Evolutionary conservation across 1,140 invertebrate species (phyloP).

Genomic region (Caerostris darwini): DNA sequence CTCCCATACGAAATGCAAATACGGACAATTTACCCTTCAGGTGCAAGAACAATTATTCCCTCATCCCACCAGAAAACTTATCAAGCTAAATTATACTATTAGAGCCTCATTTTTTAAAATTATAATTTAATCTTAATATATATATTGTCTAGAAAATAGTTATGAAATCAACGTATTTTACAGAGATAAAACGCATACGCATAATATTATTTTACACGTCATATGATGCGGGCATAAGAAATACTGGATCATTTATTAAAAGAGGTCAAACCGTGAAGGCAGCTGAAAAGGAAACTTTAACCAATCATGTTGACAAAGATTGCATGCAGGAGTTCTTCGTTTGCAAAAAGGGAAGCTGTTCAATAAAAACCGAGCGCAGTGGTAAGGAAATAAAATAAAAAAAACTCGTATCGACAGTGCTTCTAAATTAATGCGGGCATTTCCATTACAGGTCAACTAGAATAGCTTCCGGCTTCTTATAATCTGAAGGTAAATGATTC

Average conservation of each 20-base stretch:
- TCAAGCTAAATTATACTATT: too few relatives aligned
- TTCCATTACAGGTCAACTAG: slow-evolving; percentile 57
- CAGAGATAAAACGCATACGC: too few relatives aligned
- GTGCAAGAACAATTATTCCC: too few relatives aligned
- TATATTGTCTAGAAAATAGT: too few relatives aligned
- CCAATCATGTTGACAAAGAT: background rate
- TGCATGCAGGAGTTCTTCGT: background rate
- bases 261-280: background rate
- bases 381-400: background rate
- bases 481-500: slow-evolving; percentile 7
- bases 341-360: slow-evolving; percentile 1
- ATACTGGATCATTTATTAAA: background rate
- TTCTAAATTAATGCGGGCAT: slow-evolving; percentile 32
- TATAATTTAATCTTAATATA: too few relatives aligned
- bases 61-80: too few relatives aligned
- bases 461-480: slow-evolving; percentile 37
- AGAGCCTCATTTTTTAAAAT: too few relatives aligned
- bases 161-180: too few relatives aligned
- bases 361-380: background rate
- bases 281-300: slow-evolving; percentile 16
- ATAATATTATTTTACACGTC: too few relatives aligned
- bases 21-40: too few relatives aligned
- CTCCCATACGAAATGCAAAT: too few relatives aligned
- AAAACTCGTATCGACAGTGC: background rate
- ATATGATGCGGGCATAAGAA: too few relatives aligned